Base-by-base conservation (phyloP, 2,888 invertebrate species). In the Leptothorax acervorum region DNA sequence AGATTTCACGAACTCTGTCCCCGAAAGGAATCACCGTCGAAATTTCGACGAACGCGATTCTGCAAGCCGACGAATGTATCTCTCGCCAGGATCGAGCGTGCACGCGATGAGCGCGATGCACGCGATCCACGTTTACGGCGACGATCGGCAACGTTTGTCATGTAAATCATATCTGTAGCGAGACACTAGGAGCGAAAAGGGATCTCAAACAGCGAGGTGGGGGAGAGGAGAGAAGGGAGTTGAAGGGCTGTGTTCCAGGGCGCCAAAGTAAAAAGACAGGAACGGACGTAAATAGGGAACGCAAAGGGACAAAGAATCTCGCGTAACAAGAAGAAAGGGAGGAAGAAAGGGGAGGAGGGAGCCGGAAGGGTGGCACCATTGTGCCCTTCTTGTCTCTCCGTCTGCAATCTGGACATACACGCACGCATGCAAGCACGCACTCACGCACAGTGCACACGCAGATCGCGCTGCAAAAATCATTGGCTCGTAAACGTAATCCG, bases 401-500 rank as follows among this genome's bases (percentile, higher is more conserved):
- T 57, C 45, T 82, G 86, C 86, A 84, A 88, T 88, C 84, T 86
- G 57, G 70, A 71, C 87, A 75, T 31, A 57, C 76, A 35, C 31
- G 18, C 28, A 66, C 81, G 57, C 63, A 23, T 28, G 9, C 31
- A 63, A 76, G 66, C 70, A 66, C 28, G 57, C n/a, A 28, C 12
- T 60, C 48, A 42, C 83, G 51, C 45, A 45, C 48, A 23, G 23
- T 23, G 23, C 23, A 23, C 23, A 48, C 65, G 42, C 66, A 71
- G 48, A 82, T 57, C 75, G 71, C 66, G 45, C 45, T 73, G 74
- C 82, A 63, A 85, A 86, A 85, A 91, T 93, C 92, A 93, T 93
- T 93, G 93, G 93, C 89, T 91, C 88, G 88, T 82, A 76, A 91
- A 85, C 65, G 71, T 75, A 85, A 82, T 89, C 79, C 63, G 31